Conservation (phyloP, 2,113 vertebrate genomes). For the Boleophthalmus pectinirostris region DNA sequence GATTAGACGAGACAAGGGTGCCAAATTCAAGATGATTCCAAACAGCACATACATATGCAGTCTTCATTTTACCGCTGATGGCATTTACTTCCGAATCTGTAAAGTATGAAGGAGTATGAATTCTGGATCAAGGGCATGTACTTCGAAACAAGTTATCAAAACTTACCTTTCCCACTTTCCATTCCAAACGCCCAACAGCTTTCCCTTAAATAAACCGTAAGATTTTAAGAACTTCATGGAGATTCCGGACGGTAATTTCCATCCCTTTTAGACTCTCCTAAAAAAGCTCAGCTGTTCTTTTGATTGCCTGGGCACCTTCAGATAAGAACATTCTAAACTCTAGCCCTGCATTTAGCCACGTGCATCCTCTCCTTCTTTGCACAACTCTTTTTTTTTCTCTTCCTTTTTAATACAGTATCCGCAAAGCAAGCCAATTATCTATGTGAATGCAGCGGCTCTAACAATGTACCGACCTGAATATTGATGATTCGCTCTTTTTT, state of each 20-base stretch:
- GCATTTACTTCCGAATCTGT: no score
- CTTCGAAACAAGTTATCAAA: constrained; percentile 6
- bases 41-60: no score
- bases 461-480: constrained; percentile 53
- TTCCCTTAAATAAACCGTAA: constrained; percentile 35
- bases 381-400: constrained; percentile 31
- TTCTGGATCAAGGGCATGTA: no score
- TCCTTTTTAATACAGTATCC: constrained; percentile 54
- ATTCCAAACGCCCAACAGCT: constrained; percentile 33
- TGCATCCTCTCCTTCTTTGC: constrained; percentile 14
- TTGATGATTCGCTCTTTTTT: constrained; percentile 48
- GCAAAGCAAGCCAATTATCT: constrained; percentile 62
- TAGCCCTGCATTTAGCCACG: constrained; percentile 26
- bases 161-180: constrained; percentile 26
- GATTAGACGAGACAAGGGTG: no score
- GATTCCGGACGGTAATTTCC: constrained; percentile 55
- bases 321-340: constrained; percentile 62
- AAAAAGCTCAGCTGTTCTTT: constrained; percentile 29
- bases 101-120: no score
- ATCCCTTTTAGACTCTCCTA: constrained; percentile 45
- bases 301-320: constrained; percentile 58
- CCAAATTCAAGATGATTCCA: no score
- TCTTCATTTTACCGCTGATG: no score
- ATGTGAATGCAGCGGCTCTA: constrained; percentile 48
- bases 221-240: constrained; percentile 63